Evolutionary conservation across 2,113 vertebrate genomes (phyloP).

Genomic region (Illadopsis cleaveri): DNA sequence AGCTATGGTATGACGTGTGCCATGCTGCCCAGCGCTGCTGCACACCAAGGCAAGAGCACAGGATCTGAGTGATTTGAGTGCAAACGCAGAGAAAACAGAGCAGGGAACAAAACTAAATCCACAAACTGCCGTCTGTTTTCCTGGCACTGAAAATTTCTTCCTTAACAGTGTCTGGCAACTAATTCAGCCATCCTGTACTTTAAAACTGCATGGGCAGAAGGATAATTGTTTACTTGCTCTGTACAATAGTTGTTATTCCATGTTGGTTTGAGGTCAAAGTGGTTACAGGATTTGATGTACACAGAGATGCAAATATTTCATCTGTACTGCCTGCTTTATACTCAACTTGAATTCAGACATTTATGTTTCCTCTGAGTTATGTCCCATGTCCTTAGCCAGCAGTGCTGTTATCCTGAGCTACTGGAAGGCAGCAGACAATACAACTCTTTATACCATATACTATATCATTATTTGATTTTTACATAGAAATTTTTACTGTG

Average conservation of each 20-base stretch:
- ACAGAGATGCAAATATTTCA: background rate
- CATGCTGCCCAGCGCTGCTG: accelerated
- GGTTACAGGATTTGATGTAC: background rate
- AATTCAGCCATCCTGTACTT: background rate
- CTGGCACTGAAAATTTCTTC: background rate
- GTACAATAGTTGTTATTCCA: background rate
- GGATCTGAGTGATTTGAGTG: background rate
- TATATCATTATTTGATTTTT: background rate
- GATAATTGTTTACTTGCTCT: background rate
- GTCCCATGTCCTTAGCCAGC: background rate
- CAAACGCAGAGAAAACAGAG: background rate
- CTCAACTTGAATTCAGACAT: background rate
- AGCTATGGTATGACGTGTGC: background rate
- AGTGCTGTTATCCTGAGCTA: background rate
- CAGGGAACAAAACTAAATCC: background rate
- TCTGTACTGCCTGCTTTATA: background rate
- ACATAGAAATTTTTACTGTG: background rate
- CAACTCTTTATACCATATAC: background rate
- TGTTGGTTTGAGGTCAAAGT: background rate
- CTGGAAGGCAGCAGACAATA: background rate
- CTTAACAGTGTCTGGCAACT: background rate
- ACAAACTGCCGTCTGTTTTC: background rate
- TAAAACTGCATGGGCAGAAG: background rate
- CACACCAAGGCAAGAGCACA: background rate
- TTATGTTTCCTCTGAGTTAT: background rate